Base-by-base conservation (phyloP, 35 echinoderm and acorn worm species). In the Acanthaster planci region DNA sequence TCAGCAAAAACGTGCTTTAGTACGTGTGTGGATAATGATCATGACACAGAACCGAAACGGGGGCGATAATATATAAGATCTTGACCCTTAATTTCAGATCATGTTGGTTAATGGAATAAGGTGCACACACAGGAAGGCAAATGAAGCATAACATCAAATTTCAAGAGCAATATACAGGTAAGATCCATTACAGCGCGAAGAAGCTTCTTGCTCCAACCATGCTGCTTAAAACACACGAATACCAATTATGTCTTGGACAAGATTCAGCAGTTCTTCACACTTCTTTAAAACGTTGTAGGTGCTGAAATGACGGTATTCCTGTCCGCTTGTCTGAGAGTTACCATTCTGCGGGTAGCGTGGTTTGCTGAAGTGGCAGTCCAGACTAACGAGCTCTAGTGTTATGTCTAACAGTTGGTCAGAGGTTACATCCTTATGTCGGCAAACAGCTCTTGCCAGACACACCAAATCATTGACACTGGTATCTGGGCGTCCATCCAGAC, bases 211-310 rank as follows among this genome's bases (percentile, higher is more conserved):
- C 42, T 47, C 12, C 42, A 47, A 12, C 42, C 42, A 47, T 47
- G 12, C 12, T 47, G 42, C 7, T 27, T 56, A 82, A 82, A 82
- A 82, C 55, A 37, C n/a, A 14, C 53, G 27, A 16, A 83, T 83
- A 23, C 81, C 81, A 18, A 83, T 64, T 35, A 83, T 83, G 35
- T 83, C 81, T 19, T 53, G 51, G 18, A 83, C 81, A 57, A 59
- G 34, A 14, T 60, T 16, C 9, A 83, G 81, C 17, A 83, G n/a
- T 38, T 60, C 30, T 59, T 19, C 21, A 57, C 81, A 83, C 16
- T 37, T 12, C 38, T 36, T 4, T 27, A 83, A 57, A 17, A 17
- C 51, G 34, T 40, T 37, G n/a, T 34, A 8, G 0, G 17, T 14
- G 14, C 31, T 19, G 38, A 83, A 83, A 19, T 57, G 21, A 26